These are phyloP conservation scores for Raja brachyura DNA, from an alignment of 2,113 vertebrate species.

Conservation along the genomic window DNA sequence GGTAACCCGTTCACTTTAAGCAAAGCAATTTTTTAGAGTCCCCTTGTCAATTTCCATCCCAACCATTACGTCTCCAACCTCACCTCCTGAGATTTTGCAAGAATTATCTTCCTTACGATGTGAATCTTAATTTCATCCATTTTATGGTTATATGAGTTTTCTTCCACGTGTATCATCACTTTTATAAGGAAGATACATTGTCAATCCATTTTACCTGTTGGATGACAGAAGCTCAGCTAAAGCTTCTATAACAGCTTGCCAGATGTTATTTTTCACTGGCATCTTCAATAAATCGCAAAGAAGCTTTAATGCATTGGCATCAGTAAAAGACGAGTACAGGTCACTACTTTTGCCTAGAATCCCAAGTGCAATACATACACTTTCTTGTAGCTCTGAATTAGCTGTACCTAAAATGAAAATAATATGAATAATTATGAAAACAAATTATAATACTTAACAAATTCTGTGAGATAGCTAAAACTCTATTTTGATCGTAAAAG, in stretches of 20 bases:
- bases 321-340: neutral
- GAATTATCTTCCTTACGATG: neutral
- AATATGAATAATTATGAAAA: neutral
- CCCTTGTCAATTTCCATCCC: too few species aligned
- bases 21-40: too few species aligned
- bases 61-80: too few species aligned
- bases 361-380: conserved; percentile 19
- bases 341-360: conserved; percentile 13
- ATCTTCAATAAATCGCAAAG: neutral
- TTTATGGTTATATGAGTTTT: neutral
- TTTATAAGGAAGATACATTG: neutral
- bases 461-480: neutral
- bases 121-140: neutral
- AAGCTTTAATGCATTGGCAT: conserved; percentile 9
- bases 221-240: conserved; percentile 18
- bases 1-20: too few species aligned
- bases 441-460: conserved; percentile 19
- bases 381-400: conserved; percentile 12
- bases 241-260: conserved; percentile 22
- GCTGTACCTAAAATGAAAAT: neutral
- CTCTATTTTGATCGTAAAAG: neutral
- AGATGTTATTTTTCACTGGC: conserved; percentile 8
- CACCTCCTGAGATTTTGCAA: too few species aligned
- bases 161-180: neutral
- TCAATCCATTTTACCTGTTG: conserved; percentile 14